A percentile compares a stretch with the other conserved stretches of the same genome.
These are phyloP conservation scores for Sericinus montela DNA, from an alignment of 2,888 invertebrate species.

Conservation along the genomic window DNA sequence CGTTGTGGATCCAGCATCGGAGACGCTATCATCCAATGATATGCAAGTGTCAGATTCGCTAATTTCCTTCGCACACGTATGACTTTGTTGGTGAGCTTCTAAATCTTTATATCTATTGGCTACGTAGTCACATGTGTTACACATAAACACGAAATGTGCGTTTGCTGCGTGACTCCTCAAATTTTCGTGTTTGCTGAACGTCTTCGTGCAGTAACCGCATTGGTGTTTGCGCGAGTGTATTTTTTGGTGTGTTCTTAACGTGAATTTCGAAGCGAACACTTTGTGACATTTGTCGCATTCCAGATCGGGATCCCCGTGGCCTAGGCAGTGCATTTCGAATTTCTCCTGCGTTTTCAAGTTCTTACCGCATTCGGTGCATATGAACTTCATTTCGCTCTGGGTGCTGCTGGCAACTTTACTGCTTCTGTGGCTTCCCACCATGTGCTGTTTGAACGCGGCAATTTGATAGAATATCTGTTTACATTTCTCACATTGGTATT, in stretches of 20 bases:
- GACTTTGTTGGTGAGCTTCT: conserved; percentile 33
- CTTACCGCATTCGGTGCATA: conserved; percentile 59
- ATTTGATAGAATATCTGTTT: conserved; percentile 60
- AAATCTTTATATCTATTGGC: conserved; percentile 34
- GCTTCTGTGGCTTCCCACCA: conserved; percentile 42
- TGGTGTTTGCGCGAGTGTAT: conserved; percentile 53
- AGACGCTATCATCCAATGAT: conserved; percentile 20
- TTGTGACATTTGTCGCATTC: conserved; percentile 67
- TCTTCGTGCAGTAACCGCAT: conserved; percentile 49
- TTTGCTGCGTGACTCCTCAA: conserved; percentile 44
- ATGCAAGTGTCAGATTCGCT: conserved; percentile 31
- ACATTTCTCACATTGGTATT: conserved; percentile 67
- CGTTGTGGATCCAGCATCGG: conserved; percentile 8
- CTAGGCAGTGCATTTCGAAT: conserved; percentile 55
- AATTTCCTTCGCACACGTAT: conserved; percentile 19
- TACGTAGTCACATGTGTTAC: conserved; percentile 42
- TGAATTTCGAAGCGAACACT: conserved; percentile 68
- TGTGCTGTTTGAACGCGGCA: conserved; percentile 52
- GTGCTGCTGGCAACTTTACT: conserved; percentile 19
- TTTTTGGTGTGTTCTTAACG: conserved; percentile 57
- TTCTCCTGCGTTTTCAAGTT: conserved; percentile 54
- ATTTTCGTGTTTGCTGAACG: conserved; percentile 38
- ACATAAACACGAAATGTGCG: conserved; percentile 43
- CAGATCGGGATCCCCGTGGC: conserved; percentile 65
- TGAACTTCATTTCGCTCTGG: conserved; percentile 36